Evolutionary conservation across 1,140 invertebrate genomes (phyloP), one percentile per base, ranked within the genome.

Genomic region (Agrilus planipennis): DNA sequence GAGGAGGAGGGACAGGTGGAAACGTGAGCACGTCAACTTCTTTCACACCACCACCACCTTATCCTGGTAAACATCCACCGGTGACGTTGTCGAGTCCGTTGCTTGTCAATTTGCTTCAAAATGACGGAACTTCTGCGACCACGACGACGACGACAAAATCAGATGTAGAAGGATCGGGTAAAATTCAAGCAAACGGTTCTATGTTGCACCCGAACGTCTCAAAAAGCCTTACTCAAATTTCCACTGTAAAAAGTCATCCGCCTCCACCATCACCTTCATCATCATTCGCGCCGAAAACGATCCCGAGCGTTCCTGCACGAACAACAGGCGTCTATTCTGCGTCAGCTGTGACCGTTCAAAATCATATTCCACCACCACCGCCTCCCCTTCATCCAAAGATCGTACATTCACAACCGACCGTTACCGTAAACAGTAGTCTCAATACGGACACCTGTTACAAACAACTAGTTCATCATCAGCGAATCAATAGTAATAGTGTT

Each of bases 61-160:
- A 63, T 19, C 67, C 65, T 54, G 68, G 62, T 20, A 66, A 66
- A 46, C 59, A 45, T 46, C 63, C 45, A 27, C 65, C 74, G 51
- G 73, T 81, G 21, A 80, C 80, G 15, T 72, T 86, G 51, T 85
- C 86, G 42, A 90, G 86, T 61, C 89, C 89, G n/a, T 63, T 93
- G 37, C 68, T 93, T 29, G 89, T 93, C 2, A 94, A 93, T 66
- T 64, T 93, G 39, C 66, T 93, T 47, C 88, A 92, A 68, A 91
- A 86, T 57, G 86, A 90, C 54, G 80, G 77, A 34, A 63, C 70
- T 4, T 52, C 67, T 20, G 38, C 40, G 16, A 36, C 31, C 18
- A 34, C 31, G 31, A 15, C 34, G 1, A 16, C 31, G 3, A 16
- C 31, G 6, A 9, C 31, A 4, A 16, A 18, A 2, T 16, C 31